Conservation (phyloP, 2,113 vertebrate species). For the Neolamprologus tretocephalus region DNA sequence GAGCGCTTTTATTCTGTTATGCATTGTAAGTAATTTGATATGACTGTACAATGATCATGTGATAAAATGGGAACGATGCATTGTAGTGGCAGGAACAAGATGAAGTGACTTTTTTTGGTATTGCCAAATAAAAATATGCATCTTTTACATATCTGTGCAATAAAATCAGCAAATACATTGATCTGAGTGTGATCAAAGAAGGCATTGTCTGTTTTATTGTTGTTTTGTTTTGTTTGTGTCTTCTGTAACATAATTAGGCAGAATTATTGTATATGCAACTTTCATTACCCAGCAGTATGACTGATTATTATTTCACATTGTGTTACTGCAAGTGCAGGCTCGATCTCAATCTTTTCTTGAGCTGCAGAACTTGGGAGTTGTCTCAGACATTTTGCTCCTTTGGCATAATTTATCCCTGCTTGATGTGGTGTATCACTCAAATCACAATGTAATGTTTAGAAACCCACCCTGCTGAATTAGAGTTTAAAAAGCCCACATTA, state of each 20-base stretch:
- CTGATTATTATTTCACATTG: not conserved
- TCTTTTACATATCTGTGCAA: slow-evolving; percentile 41
- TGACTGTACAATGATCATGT: not conserved
- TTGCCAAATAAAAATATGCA: not conserved
- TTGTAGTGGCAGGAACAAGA: not conserved
- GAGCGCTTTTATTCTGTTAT: not conserved
- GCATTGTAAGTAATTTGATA: not conserved
- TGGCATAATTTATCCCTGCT: not conserved
- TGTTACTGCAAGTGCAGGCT: not conserved
- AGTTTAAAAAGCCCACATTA: not conserved
- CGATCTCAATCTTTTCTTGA: not conserved
- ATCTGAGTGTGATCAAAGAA: not conserved
- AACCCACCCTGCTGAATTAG: not conserved
- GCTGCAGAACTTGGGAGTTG: not conserved
- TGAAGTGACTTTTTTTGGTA: not conserved
- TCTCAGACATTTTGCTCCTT: not conserved
- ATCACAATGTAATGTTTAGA: not conserved
- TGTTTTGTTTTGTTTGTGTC: not conserved
- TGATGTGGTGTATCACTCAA: not conserved
- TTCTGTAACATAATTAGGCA: not conserved
- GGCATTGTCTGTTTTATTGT: accelerated
- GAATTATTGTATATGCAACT: not conserved
- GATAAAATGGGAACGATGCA: not conserved
- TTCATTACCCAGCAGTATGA: not conserved
- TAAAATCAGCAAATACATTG: slow-evolving; percentile 18